phyloP scores from a whole-genome alignment of 2,888 invertebrate genomes.

The Drosophila neotestacea region DNA sequence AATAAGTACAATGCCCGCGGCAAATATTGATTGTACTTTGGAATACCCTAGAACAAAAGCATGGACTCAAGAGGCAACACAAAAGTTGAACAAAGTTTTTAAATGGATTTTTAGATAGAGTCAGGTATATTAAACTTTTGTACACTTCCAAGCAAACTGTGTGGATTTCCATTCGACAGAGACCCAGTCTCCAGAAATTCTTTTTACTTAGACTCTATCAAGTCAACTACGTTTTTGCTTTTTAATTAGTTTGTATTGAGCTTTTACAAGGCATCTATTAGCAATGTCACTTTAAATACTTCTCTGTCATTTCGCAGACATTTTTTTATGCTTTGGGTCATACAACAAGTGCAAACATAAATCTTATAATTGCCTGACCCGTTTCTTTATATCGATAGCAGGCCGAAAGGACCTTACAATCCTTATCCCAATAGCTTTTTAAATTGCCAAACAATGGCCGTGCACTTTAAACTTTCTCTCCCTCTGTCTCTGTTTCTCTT shows the following conservation, averaged over 20 bases:
- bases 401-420: conserved; percentile 12
- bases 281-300: neutral
- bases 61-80: neutral
- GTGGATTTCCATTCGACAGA: too few relatives aligned
- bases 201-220: too few relatives aligned
- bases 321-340: conserved; percentile 7
- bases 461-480: conserved; percentile 45
- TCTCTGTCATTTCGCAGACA: conserved; percentile 2
- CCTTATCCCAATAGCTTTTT: conserved; percentile 31
- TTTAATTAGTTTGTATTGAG: too few relatives aligned
- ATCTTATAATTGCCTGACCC: conserved; percentile 66
- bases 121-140: too few relatives aligned
- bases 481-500: neutral
- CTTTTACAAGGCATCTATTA: conserved; percentile 2
- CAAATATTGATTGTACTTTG: conserved; percentile 59
- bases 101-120: neutral
- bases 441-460: conserved; percentile 51
- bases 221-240: too few relatives aligned
- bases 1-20: conserved; percentile 44
- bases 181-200: too few relatives aligned
- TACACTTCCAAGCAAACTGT: too few relatives aligned
- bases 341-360: conserved; percentile 64
- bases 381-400: conserved; percentile 47
- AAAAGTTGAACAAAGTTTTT: neutral
- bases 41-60: conserved; percentile 12